Evolutionary conservation across 2,797 vertebrate genomes (phyloP).

Genomic region (Florisuga fusca): DNA sequence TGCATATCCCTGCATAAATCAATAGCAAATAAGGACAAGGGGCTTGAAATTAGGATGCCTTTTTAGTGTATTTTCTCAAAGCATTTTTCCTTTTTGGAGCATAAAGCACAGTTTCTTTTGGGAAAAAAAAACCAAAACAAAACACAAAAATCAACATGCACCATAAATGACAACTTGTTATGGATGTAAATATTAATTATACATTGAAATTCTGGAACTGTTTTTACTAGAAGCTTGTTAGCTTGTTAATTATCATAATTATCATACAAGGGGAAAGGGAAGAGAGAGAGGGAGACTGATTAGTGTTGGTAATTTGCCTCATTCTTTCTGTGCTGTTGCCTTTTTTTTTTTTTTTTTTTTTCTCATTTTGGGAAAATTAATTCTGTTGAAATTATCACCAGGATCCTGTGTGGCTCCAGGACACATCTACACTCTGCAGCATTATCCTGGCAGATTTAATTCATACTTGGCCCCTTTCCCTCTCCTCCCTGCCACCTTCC

Average conservation of each 20-base stretch:
- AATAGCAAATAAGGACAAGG: constrained; percentile 22
- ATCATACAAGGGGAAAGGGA: constrained; percentile 73
- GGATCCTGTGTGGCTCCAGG: constrained; percentile 51
- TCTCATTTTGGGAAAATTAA: constrained; percentile 68
- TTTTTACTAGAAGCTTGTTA: constrained; percentile 78
- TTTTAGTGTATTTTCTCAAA: background rate
- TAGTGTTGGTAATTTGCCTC: constrained; percentile 74
- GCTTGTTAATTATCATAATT: constrained; percentile 79
- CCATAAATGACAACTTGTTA: constrained; percentile 74
- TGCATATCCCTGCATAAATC: constrained; percentile 30
- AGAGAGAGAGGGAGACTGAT: constrained; percentile 70
- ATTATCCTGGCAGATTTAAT: constrained; percentile 69
- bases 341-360: constrained; percentile 43
- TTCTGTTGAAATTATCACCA: constrained; percentile 69
- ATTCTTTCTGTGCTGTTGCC: constrained; percentile 54
- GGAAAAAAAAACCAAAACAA: background rate
- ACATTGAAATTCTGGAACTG: constrained; percentile 77
- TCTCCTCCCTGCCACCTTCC: background rate
- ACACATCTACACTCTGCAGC: background rate
- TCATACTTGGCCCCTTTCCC: constrained; percentile 56
- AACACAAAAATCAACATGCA: constrained; percentile 39
- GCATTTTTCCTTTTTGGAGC: constrained; percentile 44
- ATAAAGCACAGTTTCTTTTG: background rate
- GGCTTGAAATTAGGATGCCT: constrained; percentile 34
- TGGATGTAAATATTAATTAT: constrained; percentile 80